Evolutionary conservation across 92 coral and sea anemone species (phyloP).

Genomic region (Galaxea fascicularis): DNA sequence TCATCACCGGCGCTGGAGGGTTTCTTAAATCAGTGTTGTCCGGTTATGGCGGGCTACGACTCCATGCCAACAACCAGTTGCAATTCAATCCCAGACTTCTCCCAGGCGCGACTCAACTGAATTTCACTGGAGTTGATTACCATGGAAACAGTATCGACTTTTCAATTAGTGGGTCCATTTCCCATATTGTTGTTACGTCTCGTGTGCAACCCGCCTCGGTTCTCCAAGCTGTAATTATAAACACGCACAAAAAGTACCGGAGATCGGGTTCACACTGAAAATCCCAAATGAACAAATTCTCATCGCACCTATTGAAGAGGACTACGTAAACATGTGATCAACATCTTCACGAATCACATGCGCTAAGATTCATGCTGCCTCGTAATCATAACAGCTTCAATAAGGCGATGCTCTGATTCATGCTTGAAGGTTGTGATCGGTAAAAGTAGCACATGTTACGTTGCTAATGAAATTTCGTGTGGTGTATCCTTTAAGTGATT

Average conservation of each 20-base stretch:
- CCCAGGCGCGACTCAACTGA: constrained; percentile 68
- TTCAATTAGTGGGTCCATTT: constrained; percentile 52
- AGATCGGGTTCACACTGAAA: constrained; percentile 48
- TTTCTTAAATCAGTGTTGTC: constrained; percentile 92
- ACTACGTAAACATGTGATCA: not conserved
- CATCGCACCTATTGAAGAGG: constrained; percentile 37
- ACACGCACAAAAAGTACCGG: constrained; percentile 49
- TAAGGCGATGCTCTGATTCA: no score
- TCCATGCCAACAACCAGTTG: constrained; percentile 68
- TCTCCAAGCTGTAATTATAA: constrained; percentile 61
- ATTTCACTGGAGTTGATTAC: constrained; percentile 83
- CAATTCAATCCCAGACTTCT: constrained; percentile 84
- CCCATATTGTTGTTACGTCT: constrained; percentile 80
- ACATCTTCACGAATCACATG: not conserved
- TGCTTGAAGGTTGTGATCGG: no score
- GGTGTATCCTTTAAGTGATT: no score
- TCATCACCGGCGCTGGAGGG: constrained; percentile 98
- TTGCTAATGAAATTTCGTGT: no score
- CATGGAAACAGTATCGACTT: constrained; percentile 81
- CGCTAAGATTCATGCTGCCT: not conserved
- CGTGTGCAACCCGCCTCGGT: constrained; percentile 64
- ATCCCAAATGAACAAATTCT: constrained; percentile 45
- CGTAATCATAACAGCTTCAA: no score
- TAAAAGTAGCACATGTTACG: no score
- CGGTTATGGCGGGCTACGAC: constrained; percentile 89